Conservation (phyloP, 1,140 invertebrate genomes). For the Whitmania pigra region DNA sequence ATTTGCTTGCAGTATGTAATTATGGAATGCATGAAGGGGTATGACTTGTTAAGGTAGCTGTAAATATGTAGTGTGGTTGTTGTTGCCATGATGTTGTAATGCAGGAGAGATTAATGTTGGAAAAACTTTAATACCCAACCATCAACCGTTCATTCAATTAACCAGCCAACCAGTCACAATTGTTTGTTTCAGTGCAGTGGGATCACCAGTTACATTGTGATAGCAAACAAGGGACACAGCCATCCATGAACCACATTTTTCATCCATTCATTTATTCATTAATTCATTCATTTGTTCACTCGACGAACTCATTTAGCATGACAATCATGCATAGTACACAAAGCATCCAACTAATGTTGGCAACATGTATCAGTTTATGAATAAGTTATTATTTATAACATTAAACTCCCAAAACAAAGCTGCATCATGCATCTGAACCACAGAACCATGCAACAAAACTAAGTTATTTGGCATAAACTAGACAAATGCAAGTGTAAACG, state of each 20-base stretch:
- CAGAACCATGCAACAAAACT: no score
- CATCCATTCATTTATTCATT: conserved; percentile 6
- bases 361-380: background rate
- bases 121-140: background rate
- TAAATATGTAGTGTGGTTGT: background rate
- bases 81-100: background rate
- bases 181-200: no score
- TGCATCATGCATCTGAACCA: background rate
- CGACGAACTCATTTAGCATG: background rate
- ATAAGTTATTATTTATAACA: no score
- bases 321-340: background rate
- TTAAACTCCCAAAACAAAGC: background rate
- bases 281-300: background rate
- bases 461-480: no score
- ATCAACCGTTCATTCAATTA: background rate
- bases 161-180: background rate
- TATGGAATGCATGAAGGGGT: no score
- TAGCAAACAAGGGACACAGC: background rate
- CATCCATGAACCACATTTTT: background rate
- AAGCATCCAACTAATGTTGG: background rate
- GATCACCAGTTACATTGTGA: background rate
- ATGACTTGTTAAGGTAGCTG: no score
- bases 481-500: no score
- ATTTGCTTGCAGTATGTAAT: no score
- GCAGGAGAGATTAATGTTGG: background rate